Percentiles rank a stretch among this genome's conserved stretches.
These are phyloP conservation scores for Oryzias sinensis DNA, from an alignment of 2,797 vertebrate species.

Conservation along the genomic window DNA sequence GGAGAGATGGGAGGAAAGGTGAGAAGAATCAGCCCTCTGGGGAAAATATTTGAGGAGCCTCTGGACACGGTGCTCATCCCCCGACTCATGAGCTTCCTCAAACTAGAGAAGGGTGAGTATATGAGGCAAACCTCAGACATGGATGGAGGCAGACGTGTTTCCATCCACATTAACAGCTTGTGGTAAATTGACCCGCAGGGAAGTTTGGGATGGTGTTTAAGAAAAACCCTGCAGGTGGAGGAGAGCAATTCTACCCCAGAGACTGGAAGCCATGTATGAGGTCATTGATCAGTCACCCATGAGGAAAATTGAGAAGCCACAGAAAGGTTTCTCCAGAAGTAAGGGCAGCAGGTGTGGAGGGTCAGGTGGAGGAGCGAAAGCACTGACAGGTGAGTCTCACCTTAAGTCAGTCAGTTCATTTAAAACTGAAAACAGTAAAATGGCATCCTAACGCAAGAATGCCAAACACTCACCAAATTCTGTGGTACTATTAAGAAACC, in stretches of 20 bases:
- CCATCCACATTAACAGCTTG: neutral
- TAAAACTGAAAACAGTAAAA: too few species aligned
- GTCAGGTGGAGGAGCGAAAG: constrained; percentile 84
- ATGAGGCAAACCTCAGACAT: neutral
- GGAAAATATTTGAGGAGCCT: constrained; percentile 90
- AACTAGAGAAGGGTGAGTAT: constrained; percentile 88
- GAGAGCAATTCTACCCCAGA: too few species aligned
- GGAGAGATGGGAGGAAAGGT: constrained; percentile 90
- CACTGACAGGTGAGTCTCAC: constrained; percentile 53
- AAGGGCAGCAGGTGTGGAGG: constrained; percentile 92
- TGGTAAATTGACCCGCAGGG: constrained; percentile 39
- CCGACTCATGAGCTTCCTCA: constrained; percentile 92
- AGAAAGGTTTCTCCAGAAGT: constrained; percentile 96
- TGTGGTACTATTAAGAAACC: too few species aligned
- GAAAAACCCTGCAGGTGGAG: constrained; percentile 96
- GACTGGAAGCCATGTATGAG: constrained; percentile 96
- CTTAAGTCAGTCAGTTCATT: neutral
- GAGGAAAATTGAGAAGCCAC: constrained; percentile 90
- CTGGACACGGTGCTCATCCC: constrained; percentile 88
- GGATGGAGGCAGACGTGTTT: neutral
- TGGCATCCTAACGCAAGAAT: too few species aligned
- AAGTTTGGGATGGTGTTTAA: constrained; percentile 97
- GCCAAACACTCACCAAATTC: too few species aligned
- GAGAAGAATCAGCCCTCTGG: constrained; percentile 88
- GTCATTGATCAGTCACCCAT: constrained; percentile 92